phyloP scores from a whole-genome alignment of 2,888 invertebrate genomes.

The Micoletzkya japonica region DNA sequence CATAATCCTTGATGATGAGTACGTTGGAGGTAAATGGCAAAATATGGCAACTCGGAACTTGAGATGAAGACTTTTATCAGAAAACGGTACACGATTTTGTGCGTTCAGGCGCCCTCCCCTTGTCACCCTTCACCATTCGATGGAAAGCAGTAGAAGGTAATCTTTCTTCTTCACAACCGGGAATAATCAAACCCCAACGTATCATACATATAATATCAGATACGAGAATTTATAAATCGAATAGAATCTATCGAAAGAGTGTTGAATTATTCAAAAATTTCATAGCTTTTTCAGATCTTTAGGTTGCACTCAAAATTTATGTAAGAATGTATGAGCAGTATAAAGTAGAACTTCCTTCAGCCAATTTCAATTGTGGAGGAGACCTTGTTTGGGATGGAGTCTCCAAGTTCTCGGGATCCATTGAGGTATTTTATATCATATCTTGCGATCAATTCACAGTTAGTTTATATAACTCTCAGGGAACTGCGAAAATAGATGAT shows the following conservation, averaged over 20 bases:
- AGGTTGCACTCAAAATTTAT: not conserved
- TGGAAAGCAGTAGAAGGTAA: slow-evolving; percentile 17
- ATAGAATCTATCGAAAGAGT: too few species aligned
- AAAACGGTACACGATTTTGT: not conserved
- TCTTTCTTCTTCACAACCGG: not conserved
- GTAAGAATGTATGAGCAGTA: not conserved
- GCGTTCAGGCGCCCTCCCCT: not conserved
- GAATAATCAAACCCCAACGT: not conserved
- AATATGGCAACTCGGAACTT: too few species aligned
- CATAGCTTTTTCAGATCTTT: too few species aligned
- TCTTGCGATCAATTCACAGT: not conserved
- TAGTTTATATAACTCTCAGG: not conserved
- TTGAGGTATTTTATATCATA: slow-evolving; percentile 10
- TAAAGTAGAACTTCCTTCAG: slow-evolving; percentile 22
- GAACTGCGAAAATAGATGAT: too few species aligned
- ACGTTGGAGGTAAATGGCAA: not conserved
- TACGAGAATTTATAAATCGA: not conserved
- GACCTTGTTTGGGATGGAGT: slow-evolving; percentile 42
- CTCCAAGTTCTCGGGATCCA: not conserved
- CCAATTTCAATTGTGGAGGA: slow-evolving; percentile 40
- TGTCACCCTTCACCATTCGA: slow-evolving; percentile 3
- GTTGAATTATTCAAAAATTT: too few species aligned
- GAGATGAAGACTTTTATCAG: too few species aligned
- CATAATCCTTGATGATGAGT: not conserved
- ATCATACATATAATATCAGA: not conserved